Evolutionary conservation across 1,140 invertebrate genomes (phyloP), one percentile per base, ranked within the genome.

Genomic region (Ceratoteleas bidentatus): DNA sequence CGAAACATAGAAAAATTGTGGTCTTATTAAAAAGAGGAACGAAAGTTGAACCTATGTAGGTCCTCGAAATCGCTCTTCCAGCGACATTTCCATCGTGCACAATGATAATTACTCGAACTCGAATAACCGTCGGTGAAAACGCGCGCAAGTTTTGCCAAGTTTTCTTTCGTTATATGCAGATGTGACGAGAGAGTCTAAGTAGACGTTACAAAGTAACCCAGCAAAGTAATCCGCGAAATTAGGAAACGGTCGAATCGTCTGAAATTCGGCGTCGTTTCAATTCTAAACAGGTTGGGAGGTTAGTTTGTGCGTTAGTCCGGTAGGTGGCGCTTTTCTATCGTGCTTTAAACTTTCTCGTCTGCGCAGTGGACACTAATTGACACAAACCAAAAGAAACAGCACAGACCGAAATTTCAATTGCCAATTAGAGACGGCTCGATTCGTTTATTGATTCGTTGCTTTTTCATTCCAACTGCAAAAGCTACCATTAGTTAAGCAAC

Each of bases 131-230:
- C 54, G 43, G 32, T 58, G 65, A 69, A 69, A 69, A 68, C 57
- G 64, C 57, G 34, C 58, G 43, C 58, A 69, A 69, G 65, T 69
- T 69, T 69, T 58, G 43, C 16, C 13, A 58, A 69, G 65, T 69
- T 69, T 58, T 58, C 57, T 69, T 69, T 32, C 66, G 13, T 60
- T 60, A 70, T 70, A 70, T 52, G 66, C 66, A 60, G 56, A 70
- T 70, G 66, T 70, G 66, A 70, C 66, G 60, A 70, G 2, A 32
- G 16, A 24, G 33, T 50, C 65, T 24, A 69, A 69, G 65, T 69
- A 69, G 53, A 50, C 16, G 45, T 69, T 69, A 69, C 65, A 69
- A 69, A 69, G 54, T 69, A 58, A 57, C 43, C 50, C 33, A 15
- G 53, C 54, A 32, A 58, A 69, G 65, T 69, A 58, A 69, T 69